phyloP scores from a whole-genome alignment of 2,113 vertebrate genomes.

The Gallinago undulata region DNA sequence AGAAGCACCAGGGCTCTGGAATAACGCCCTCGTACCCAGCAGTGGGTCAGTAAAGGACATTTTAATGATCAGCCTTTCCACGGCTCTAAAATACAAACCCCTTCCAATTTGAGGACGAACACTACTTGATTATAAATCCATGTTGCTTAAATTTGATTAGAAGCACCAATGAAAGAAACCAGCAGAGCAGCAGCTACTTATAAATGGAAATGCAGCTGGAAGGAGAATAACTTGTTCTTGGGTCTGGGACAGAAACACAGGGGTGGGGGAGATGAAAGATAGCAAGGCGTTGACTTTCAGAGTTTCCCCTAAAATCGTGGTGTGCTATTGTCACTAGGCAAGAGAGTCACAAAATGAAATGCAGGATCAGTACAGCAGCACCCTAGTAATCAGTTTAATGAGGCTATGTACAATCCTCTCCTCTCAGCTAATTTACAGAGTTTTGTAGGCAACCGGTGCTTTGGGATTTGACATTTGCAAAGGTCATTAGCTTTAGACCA shows the following conservation, averaged over 20 bases:
- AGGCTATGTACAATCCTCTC: not conserved
- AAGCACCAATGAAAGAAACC: not conserved
- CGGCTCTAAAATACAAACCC: not conserved
- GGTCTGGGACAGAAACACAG: not conserved
- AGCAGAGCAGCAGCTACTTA: not conserved
- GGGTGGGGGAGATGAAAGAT: not conserved
- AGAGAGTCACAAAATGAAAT: not conserved
- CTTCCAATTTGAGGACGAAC: not conserved
- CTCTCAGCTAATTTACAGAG: not conserved
- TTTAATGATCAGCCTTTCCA: not conserved
- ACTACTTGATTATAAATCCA: not conserved
- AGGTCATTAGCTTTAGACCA: not conserved
- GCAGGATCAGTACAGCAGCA: not conserved
- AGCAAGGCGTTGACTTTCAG: not conserved
- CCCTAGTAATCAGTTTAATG: not conserved
- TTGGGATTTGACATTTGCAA: not conserved
- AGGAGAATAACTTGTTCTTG: not conserved
- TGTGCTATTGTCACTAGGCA: not conserved
- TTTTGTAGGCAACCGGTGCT: not conserved
- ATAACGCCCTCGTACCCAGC: not conserved
- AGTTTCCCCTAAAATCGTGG: not conserved
- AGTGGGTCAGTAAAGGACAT: not conserved
- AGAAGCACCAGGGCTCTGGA: not conserved
- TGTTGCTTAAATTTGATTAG: not conserved
- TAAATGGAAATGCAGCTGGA: not conserved